Conservation (phyloP, 1,140 invertebrate genomes). For the Lethrus apterus region DNA sequence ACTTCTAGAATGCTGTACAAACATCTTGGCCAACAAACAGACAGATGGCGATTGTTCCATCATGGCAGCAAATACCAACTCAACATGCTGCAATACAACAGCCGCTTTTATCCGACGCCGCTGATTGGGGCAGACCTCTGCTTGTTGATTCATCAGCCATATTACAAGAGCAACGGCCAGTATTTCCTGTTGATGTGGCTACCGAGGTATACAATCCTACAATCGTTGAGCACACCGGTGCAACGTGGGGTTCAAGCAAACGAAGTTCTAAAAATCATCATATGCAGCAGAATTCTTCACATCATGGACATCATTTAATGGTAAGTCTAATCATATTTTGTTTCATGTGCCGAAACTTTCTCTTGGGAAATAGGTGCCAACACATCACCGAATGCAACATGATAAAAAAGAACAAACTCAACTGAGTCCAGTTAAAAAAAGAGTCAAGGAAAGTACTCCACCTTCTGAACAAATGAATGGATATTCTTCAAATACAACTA, state of each 20-base stretch:
- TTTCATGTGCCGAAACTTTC: background rate
- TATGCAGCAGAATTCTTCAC: slow-evolving; percentile 28
- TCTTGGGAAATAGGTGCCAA: slow-evolving; percentile 37
- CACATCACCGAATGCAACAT: slow-evolving; percentile 42
- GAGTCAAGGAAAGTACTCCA: slow-evolving; percentile 94
- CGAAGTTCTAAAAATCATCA: slow-evolving; percentile 49
- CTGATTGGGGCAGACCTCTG: slow-evolving; percentile 69
- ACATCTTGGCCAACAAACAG: slow-evolving; percentile 71
- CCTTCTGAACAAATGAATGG: slow-evolving; percentile 49
- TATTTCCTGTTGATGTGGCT: slow-evolving; percentile 56
- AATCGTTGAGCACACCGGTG: slow-evolving; percentile 49
- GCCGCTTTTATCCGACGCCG: slow-evolving; percentile 57
- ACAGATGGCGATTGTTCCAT: slow-evolving; percentile 78
- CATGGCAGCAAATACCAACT: slow-evolving; percentile 72
- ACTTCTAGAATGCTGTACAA: slow-evolving; percentile 63
- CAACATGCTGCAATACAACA: slow-evolving; percentile 69
- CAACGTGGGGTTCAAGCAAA: slow-evolving; percentile 42
- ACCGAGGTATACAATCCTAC: slow-evolving; percentile 45
- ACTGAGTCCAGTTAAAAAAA: slow-evolving; percentile 92
- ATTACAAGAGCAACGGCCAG: slow-evolving; percentile 52
- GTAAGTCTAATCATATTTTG: slow-evolving; percentile 24
- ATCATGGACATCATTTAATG: slow-evolving; percentile 40
- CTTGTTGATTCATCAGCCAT: slow-evolving; percentile 69
- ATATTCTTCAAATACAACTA: slow-evolving; percentile 34
- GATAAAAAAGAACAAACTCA: slow-evolving; percentile 87